Percentiles rank a stretch among this genome's conserved stretches.
Evolutionary conservation across 2,113 vertebrate genomes (phyloP).

Genomic region (Coptodon bakossiorum): DNA sequence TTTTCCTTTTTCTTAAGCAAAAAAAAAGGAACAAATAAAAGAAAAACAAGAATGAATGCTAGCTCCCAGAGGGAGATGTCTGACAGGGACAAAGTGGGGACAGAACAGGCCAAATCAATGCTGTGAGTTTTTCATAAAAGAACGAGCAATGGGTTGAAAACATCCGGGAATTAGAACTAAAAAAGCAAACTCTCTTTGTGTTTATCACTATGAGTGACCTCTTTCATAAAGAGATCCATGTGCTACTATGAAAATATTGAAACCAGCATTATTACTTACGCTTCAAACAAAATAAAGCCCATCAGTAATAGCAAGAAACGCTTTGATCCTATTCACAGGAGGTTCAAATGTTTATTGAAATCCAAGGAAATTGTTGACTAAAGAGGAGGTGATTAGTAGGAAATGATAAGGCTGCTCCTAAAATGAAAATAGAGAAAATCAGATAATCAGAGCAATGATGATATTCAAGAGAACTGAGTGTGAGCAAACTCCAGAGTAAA

Average conservation of each 20-base stretch:
- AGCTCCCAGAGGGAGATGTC: not conserved
- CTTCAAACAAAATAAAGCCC: not conserved
- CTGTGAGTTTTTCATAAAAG: not conserved
- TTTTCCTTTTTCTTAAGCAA: fast-evolving
- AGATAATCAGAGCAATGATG: not conserved
- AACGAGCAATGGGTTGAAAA: not conserved
- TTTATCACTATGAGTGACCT: not conserved
- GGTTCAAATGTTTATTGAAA: not conserved
- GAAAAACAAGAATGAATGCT: not conserved
- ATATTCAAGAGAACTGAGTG: not conserved
- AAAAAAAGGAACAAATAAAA: not conserved
- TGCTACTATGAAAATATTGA: not conserved
- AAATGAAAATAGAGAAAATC: not conserved
- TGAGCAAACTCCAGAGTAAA: not conserved
- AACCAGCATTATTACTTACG: not conserved
- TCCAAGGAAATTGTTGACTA: not conserved
- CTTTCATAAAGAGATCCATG: not conserved
- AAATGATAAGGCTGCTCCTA: not conserved
- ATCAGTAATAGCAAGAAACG: not conserved
- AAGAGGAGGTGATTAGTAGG: not conserved
- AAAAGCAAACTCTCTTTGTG: not conserved
- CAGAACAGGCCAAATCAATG: not conserved
- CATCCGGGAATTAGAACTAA: not conserved
- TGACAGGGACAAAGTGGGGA: not conserved
- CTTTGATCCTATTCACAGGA: not conserved